phyloP scores from a whole-genome alignment of 2,888 invertebrate species.

The Heteropelma amictum region DNA sequence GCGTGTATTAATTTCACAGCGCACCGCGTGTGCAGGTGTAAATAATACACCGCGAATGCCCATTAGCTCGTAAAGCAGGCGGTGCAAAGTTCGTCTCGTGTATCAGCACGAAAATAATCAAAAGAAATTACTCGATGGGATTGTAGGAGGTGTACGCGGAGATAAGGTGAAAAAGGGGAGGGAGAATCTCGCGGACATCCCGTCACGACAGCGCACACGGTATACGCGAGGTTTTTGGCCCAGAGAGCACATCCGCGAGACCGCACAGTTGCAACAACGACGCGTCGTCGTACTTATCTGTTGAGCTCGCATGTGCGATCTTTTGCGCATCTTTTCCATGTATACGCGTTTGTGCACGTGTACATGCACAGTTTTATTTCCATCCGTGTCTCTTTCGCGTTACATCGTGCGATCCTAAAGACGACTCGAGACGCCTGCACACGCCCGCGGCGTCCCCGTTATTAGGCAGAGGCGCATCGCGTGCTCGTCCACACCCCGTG shows the following conservation, averaged over 20 bases:
- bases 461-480: conserved; percentile 71
- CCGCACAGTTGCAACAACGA: conserved; percentile 47
- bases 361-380: neutral
- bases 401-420: conserved; percentile 26
- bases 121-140: conserved; percentile 49
- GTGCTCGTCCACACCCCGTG: conserved; percentile 62
- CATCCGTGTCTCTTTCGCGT: neutral
- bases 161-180: conserved; percentile 2
- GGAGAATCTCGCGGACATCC: conserved; percentile 64
- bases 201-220: conserved; percentile 67
- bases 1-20: conserved; percentile 8
- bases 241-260: conserved; percentile 48
- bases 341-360: neutral
- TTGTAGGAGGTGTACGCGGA: conserved; percentile 14
- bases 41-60: neutral
- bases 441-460: conserved; percentile 61
- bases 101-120: conserved; percentile 46
- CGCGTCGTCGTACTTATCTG: conserved; percentile 66
- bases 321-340: conserved; percentile 36
- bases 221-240: no score
- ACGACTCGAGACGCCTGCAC: conserved; percentile 34
- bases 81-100: conserved; percentile 32
- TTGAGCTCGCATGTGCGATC: conserved; percentile 71
- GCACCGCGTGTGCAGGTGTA: conserved; percentile 8
- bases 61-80: conserved; percentile 18